Conservation (phyloP, 2,113 vertebrate genomes). For the Psilopogon haemacephalus region DNA sequence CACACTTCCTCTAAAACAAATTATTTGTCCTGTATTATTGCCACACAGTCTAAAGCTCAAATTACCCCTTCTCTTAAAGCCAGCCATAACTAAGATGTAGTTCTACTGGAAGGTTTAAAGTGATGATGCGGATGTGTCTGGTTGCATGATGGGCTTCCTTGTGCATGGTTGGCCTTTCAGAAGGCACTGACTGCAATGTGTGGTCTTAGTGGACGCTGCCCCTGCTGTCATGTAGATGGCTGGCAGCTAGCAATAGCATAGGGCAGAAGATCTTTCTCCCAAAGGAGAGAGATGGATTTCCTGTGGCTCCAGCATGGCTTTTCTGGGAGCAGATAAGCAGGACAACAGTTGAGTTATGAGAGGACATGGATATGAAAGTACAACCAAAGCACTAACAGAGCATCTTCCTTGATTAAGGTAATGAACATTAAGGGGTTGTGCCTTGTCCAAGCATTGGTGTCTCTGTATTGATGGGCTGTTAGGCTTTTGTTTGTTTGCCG, state of each 20-base stretch:
- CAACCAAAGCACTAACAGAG: background rate
- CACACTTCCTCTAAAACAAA: background rate
- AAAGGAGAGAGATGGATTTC: background rate
- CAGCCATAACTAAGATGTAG: background rate
- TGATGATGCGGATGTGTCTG: background rate
- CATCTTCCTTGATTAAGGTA: background rate
- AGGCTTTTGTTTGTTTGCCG: background rate
- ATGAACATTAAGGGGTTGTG: background rate
- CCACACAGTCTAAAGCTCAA: fast-evolving
- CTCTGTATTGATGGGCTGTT: background rate
- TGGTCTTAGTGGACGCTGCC: background rate
- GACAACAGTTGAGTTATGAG: background rate
- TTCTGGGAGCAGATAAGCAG: background rate
- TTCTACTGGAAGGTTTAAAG: background rate
- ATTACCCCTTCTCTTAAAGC: background rate
- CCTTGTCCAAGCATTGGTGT: background rate
- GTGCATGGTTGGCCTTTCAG: background rate
- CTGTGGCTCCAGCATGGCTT: background rate
- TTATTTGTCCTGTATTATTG: background rate
- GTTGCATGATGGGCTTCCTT: background rate
- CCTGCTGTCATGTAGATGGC: background rate
- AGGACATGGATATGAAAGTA: background rate
- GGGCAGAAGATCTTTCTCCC: background rate
- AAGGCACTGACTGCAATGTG: background rate
- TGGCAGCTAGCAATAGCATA: background rate